Base-by-base conservation (phyloP, 2,113 vertebrate genomes). In the Leucoraja erinaceus region DNA sequence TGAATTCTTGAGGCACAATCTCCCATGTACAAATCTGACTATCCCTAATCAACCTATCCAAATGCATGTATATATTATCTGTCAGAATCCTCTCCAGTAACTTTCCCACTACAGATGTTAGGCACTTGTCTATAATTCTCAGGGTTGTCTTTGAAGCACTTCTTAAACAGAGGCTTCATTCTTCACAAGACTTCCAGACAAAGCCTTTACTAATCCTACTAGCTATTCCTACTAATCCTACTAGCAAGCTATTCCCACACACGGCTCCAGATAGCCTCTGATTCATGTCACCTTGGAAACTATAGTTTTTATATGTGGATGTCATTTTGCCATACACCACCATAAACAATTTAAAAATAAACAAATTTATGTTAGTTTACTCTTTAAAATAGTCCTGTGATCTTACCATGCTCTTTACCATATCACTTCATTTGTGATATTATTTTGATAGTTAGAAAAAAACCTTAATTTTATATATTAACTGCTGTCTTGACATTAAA, bases 221-320 rank as follows among this genome's bases (percentile, higher is more conserved):
- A 31, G 63, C n/a, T n/a, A n/a, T n/a, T n/a, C n/a, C n/a, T 63
- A 88, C 5, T 88, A 61, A 63, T 88, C 28, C 56, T 63, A 66
- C 59, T 63, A 88, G 28, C 56, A 88, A 63, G n/a, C 31, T 63
- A 31, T 88, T 63, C 6, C 59, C 83, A 88, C 59, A n/a, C 56
- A 63, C 8, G n/a, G n/a, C 56, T 86, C 4, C 56, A 86, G 83
- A 5, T 88, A n/a, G 28, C 83, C 11, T 31, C 28, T 66, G 28
- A 88, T 63, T 63, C 28, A 88, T 12, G 63, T 88, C 59, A 88
- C 59, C 83, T 88, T 66, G 83, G 83, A 88, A 88, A 66, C 83
- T 59, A 66, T 3, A 81, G 16, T 61, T 88, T 88, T 66, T 88
- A 59, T 88, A 14, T 7, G 9, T 84, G 56, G n/a, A 88, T 63